A percentile compares a stretch with the other conserved stretches of the same genome.
Conservation (phyloP, 2,797 vertebrate genomes). For the Falco columbarius region DNA sequence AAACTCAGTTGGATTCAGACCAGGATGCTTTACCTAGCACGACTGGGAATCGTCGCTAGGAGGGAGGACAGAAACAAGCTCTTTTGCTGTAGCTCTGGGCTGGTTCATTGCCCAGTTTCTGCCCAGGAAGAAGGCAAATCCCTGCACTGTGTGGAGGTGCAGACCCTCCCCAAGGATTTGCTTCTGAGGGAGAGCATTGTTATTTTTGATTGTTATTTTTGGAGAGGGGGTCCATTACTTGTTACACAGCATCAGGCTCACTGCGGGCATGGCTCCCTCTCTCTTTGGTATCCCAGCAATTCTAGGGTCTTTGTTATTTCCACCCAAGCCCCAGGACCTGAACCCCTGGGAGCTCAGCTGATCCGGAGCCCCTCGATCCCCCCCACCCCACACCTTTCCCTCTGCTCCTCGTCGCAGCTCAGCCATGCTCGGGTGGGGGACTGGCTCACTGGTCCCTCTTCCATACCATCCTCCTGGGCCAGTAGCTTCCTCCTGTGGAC, state of each 20-base stretch:
- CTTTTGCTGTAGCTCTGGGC: not conserved
- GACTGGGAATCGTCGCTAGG: not conserved
- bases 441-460: slow-evolving; percentile 54
- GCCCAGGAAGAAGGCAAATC: not conserved
- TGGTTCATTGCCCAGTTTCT: not conserved
- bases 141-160: not conserved
- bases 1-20: not conserved
- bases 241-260: too few relatives aligned
- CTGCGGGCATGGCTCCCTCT: accelerated
- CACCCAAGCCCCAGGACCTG: accelerated
- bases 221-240: not conserved
- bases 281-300: not conserved
- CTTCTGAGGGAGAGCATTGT: not conserved
- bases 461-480: slow-evolving; percentile 65
- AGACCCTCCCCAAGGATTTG: not conserved
- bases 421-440: slow-evolving; percentile 74
- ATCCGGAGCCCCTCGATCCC: accelerated
- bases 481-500: slow-evolving; percentile 44
- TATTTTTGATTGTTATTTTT: not conserved
- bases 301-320: not conserved
- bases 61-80: not conserved
- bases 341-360: accelerated
- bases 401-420: slow-evolving; percentile 16
- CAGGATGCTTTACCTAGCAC: not conserved
- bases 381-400: not conserved